phyloP scores from a whole-genome alignment of 1,140 invertebrate genomes.

The Thaumetopoea pityocampa region DNA sequence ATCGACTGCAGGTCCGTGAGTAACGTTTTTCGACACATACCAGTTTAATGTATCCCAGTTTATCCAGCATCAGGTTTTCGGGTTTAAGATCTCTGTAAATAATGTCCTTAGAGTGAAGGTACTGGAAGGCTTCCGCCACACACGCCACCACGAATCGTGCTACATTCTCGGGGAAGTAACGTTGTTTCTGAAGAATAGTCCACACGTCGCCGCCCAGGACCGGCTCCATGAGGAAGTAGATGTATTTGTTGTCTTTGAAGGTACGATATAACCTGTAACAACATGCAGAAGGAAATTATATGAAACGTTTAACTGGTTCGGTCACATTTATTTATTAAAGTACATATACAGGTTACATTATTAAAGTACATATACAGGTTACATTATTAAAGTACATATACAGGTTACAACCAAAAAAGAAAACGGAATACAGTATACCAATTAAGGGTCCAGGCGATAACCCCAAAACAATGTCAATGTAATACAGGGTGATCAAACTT shows the following conservation, averaged over 20 bases:
- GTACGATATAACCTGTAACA: conserved; percentile 90
- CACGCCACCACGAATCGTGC: conserved; percentile 94
- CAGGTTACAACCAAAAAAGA: too few species aligned
- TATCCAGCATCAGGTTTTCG: conserved; percentile 93
- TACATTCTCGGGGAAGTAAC: conserved; percentile 90
- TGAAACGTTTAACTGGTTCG: too few species aligned
- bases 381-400: too few species aligned
- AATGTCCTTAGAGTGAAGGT: conserved; percentile 90
- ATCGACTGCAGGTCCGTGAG: too few species aligned
- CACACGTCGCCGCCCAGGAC: conserved; percentile 98
- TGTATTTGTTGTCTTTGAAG: conserved; percentile 95
- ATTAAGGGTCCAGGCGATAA: too few species aligned
- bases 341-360: too few species aligned
- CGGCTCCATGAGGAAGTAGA: conserved; percentile 98
- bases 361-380: too few species aligned
- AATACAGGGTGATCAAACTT: too few species aligned
- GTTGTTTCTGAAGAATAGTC: conserved; percentile 90
- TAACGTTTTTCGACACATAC: conserved; percentile 67
- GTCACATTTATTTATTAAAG: too few species aligned
- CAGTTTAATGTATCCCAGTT: conserved; percentile 93
- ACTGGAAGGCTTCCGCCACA: conserved; percentile 94
- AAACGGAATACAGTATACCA: too few species aligned
- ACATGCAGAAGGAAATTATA: too few species aligned
- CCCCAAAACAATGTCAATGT: too few species aligned
- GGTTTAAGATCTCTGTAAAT: conserved; percentile 97